Conservation (phyloP, 53 echinoderm and acorn worm genomes). For the Astropecten irregularis region DNA sequence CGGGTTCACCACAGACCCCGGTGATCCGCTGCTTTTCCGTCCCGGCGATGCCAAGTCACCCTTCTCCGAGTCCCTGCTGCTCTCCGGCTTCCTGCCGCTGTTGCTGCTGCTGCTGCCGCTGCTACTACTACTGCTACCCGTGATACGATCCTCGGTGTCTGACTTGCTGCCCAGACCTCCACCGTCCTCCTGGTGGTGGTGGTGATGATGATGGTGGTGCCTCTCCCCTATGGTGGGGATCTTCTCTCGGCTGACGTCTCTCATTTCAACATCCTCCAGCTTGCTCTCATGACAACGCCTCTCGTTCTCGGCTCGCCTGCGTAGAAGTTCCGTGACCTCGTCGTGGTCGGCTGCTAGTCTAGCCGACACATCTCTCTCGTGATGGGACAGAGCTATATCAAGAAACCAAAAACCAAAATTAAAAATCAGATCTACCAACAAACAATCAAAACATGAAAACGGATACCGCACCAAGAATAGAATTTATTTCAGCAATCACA, state of each 20-base stretch:
- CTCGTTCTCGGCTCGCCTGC: slow-evolving; percentile 40
- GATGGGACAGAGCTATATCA: slow-evolving; percentile 51
- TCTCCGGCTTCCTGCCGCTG: slow-evolving; percentile 17
- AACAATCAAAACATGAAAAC: background rate
- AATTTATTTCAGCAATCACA: too few relatives aligned
- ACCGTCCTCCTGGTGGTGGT: slow-evolving; percentile 29
- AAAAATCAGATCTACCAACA: background rate
- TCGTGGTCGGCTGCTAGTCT: slow-evolving; percentile 59
- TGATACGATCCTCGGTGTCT: slow-evolving; percentile 48
- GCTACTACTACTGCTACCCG: slow-evolving; percentile 40
- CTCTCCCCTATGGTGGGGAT: slow-evolving; percentile 40
- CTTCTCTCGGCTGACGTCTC: slow-evolving; percentile 74
- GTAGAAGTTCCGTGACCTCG: slow-evolving; percentile 40
- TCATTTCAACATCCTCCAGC: slow-evolving; percentile 75
- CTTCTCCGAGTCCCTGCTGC: slow-evolving; percentile 51
- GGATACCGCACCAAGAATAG: background rate
- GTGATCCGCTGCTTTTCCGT: slow-evolving; percentile 16
- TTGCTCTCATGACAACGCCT: slow-evolving; percentile 38
- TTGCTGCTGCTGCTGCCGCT: slow-evolving; percentile 34
- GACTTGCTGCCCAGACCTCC: slow-evolving; percentile 41
- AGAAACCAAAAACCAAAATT: background rate
- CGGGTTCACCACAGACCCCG: slow-evolving; percentile 59
- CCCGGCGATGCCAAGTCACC: slow-evolving; percentile 13
- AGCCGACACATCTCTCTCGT: slow-evolving; percentile 58
- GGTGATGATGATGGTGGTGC: slow-evolving; percentile 8